Evolutionary conservation across 2,888 invertebrate genomes (phyloP).

Genomic region (Drosophila prostipennis): DNA sequence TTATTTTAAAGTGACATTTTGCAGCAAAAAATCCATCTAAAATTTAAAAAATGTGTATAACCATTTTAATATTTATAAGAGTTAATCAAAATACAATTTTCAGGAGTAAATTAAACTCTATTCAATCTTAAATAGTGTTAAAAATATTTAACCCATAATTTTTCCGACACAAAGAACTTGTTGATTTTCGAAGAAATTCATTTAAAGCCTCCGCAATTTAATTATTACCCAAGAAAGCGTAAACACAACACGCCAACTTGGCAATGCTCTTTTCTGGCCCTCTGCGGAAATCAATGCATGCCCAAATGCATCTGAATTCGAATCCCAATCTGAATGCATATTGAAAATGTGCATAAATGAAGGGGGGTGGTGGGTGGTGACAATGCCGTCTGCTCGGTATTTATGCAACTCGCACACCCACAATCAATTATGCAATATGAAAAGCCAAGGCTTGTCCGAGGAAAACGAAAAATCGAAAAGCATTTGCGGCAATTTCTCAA

Average conservation of each 20-base stretch:
- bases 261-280: slow-evolving; percentile 29
- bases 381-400: slow-evolving; percentile 45
- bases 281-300: slow-evolving; percentile 42
- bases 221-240: slow-evolving; percentile 27
- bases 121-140: not conserved
- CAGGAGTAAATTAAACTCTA: not conserved
- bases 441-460: slow-evolving; percentile 68
- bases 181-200: slow-evolving; percentile 16
- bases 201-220: slow-evolving; percentile 27
- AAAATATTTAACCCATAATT: not conserved
- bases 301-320: slow-evolving; percentile 41
- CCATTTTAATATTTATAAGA: not conserved
- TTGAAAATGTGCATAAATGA: slow-evolving; percentile 64
- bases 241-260: slow-evolving; percentile 32
- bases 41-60: not conserved
- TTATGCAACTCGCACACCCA: slow-evolving; percentile 41
- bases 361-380: slow-evolving; percentile 17
- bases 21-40: not conserved
- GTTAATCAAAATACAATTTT: no score
- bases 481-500: slow-evolving; percentile 73
- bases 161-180: slow-evolving; percentile 1
- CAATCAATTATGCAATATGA: slow-evolving; percentile 76
- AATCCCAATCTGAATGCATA: slow-evolving; percentile 45
- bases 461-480: slow-evolving; percentile 69
- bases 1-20: no score